Percentiles rank a stretch among this genome's conserved stretches.
These are phyloP conservation scores for Himalopsyche phryganea DNA, from an alignment of 1,140 invertebrate species.

Conservation along the genomic window DNA sequence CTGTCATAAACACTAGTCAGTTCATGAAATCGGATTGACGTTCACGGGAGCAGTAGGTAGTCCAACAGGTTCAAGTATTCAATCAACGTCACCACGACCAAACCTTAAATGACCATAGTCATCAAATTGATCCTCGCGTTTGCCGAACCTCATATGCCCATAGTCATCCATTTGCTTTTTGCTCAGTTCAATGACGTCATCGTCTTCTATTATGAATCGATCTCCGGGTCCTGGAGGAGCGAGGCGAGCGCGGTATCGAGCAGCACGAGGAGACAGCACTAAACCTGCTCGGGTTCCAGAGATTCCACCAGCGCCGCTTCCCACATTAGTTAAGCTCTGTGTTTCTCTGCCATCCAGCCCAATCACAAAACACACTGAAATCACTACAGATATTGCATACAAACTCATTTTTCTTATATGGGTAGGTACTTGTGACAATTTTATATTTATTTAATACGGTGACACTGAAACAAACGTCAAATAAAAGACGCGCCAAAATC, in stretches of 20 bases:
- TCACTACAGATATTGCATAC: slow-evolving; percentile 5
- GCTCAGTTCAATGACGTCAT: slow-evolving; percentile 54
- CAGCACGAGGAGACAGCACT: slow-evolving; percentile 28
- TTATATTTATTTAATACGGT: not conserved
- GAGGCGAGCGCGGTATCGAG: slow-evolving; percentile 33
- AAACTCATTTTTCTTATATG: slow-evolving; percentile 11
- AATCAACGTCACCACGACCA: slow-evolving; percentile 46
- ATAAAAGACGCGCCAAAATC: not conserved
- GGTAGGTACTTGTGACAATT: not conserved
- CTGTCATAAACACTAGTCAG: too few relatives aligned
- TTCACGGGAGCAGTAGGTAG: too few relatives aligned
- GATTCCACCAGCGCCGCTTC: slow-evolving; percentile 7
- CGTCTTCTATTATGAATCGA: slow-evolving; percentile 46
- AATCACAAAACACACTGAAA: slow-evolving; percentile 10
- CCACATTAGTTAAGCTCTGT: slow-evolving; percentile 34
- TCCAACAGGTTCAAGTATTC: not conserved
- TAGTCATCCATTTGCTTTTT: slow-evolving; percentile 62
- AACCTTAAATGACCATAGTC: slow-evolving; percentile 70
- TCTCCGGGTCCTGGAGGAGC: slow-evolving; percentile 32
- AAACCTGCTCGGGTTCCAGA: slow-evolving; percentile 9
- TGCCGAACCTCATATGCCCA: slow-evolving; percentile 59
- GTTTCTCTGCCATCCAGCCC: slow-evolving; percentile 33
- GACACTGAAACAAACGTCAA: slow-evolving; percentile 3
- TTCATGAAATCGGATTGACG: too few relatives aligned
- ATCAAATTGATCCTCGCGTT: slow-evolving; percentile 57